Base-by-base conservation (phyloP, 1,140 invertebrate genomes). In the Globodera ellingtonae region DNA sequence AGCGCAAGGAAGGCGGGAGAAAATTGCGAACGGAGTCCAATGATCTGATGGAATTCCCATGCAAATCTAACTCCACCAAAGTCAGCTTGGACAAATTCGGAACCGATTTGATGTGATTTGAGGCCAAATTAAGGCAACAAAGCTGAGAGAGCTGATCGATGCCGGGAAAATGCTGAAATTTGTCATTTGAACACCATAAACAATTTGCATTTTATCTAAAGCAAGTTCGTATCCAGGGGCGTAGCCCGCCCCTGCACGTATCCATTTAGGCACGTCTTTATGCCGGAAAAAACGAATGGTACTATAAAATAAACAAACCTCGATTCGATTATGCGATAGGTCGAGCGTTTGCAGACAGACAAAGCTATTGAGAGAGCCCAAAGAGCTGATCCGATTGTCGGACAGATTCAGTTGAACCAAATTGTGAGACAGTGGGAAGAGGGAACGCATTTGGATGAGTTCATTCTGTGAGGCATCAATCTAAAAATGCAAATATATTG, bases 381-480 rank as follows among this genome's bases (percentile, higher is more conserved):
- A 35, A 5, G 72, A 56, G 48, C 8, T 80, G 24, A 80, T 80
- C 67, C 72, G 50, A 50, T 80, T 80, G 47, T 80, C 79, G n/a
- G 52, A 24, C n/a, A 80, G 18, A 67, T 69, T 62, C 10, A 80
- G 44, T 9, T 80, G 65, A 6, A 47, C 24, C 21, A 80, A 47
- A 18, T 5, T 65, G 48, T 78, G 15, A 0, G 48, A 9, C 56
- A 80, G 44, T 8, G 56, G 72, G 21, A 48, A 65, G 35, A 80
- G 67, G n/a, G 56, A 75, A 47, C 70, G 21, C 69, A 80, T 18
- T 77, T 75, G 72, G 0, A 44, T 44, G 62, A 80, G 47, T 24
- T 80, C 79, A 52, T 80, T 80, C 52, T 80, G 79, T 1, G 79
- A 80, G 24, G 73, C 79, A 44, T 80, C 47, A 48, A 80, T 75